These are phyloP conservation scores for Oscheius sp. DNA, from an alignment of 2,888 invertebrate genomes.

Conservation along the genomic window DNA sequence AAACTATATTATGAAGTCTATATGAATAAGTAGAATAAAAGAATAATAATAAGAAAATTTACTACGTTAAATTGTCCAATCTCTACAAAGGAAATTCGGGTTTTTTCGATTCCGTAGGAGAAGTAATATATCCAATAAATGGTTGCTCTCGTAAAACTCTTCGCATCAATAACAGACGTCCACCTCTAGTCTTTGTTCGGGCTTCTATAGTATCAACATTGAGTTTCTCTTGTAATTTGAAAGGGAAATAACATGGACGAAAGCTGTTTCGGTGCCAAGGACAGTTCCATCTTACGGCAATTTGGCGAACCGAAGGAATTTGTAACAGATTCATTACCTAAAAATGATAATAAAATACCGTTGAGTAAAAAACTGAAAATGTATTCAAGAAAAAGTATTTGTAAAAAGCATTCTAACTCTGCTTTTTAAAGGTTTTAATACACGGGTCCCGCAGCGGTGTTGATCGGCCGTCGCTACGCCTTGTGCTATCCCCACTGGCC, in stretches of 20 bases:
- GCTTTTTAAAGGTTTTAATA: not conserved
- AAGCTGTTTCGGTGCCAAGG: conserved; percentile 67
- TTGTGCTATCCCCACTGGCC: no score
- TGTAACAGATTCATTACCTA: conserved; percentile 32
- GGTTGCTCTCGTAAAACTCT: conserved; percentile 62
- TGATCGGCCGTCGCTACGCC: no score
- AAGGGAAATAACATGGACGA: conserved; percentile 63
- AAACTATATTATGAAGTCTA: no score
- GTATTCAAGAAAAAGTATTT: no score
- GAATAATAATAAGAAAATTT: not conserved
- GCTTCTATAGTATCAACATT: conserved; percentile 57
- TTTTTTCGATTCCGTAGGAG: conserved; percentile 48
- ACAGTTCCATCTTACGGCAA: conserved; percentile 62
- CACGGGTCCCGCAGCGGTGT: conserved; percentile 35
- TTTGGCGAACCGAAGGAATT: conserved; percentile 27
- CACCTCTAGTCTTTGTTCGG: conserved; percentile 56
- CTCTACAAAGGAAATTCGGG: conserved; percentile 53
- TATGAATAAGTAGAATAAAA: not conserved
- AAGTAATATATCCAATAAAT: conserved; percentile 61
- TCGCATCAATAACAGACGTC: conserved; percentile 63
- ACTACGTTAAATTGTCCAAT: no score
- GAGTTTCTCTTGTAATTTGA: conserved; percentile 62
- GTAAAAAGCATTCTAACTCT: no score
- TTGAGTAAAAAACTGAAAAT: not conserved
- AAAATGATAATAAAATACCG: not conserved